phyloP scores from a whole-genome alignment of 2,797 vertebrate species.

The Hippocampus kuda region DNA sequence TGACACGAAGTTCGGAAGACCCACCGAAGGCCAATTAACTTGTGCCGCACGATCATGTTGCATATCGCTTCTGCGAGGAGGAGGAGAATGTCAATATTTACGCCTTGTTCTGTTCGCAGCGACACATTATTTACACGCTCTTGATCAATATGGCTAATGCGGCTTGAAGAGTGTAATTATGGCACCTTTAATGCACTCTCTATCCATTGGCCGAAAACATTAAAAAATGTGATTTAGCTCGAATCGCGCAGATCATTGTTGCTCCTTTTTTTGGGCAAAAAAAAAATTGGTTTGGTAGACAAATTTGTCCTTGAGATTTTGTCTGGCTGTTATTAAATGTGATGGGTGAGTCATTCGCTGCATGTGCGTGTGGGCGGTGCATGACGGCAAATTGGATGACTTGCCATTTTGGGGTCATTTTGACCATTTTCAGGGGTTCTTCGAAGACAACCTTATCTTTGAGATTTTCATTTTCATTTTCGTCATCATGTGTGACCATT shows the following conservation, averaged over 20 bases:
- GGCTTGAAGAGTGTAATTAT: conserved; percentile 54
- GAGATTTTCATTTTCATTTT: not conserved
- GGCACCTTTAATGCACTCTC: conserved; percentile 44
- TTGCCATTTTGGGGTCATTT: not conserved
- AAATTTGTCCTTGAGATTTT: too few species aligned
- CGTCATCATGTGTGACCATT: not conserved
- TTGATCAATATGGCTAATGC: conserved; percentile 57
- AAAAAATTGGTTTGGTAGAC: not conserved
- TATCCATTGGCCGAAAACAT: conserved; percentile 21
- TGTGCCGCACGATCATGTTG: conserved; percentile 37
- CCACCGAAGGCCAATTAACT: conserved; percentile 48
- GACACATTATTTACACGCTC: conserved; percentile 51
- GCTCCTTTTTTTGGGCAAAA: not conserved
- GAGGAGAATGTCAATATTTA: conserved; percentile 45
- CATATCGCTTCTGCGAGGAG: conserved; percentile 21
- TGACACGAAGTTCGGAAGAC: conserved; percentile 15
- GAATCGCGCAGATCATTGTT: conserved; percentile 14
- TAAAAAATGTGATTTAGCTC: conserved; percentile 3
- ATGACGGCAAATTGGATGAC: too few species aligned
- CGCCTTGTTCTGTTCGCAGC: conserved; percentile 41
- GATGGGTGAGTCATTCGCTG: too few species aligned
- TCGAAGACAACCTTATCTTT: too few species aligned
- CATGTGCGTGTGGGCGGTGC: too few species aligned
- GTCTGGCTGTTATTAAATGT: too few species aligned
- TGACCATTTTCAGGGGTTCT: not conserved